Conservation (phyloP, 2,888 invertebrate genomes). For the Crepidodera aurea region DNA sequence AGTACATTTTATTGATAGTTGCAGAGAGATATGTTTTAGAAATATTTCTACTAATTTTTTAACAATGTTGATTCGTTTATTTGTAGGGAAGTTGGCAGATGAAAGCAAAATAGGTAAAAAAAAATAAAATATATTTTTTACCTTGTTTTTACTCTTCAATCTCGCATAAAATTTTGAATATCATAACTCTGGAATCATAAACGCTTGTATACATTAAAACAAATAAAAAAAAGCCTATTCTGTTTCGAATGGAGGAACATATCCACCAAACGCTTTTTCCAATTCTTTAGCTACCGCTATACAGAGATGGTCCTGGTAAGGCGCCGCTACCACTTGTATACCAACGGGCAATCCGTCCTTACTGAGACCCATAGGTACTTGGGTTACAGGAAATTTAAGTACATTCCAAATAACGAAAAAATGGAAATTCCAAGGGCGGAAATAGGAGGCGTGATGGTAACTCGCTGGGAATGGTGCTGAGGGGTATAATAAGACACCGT, state of each 20-base stretch:
- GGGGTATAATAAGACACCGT: conserved; percentile 86
- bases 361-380: conserved; percentile 83
- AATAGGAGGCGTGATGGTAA: conserved; percentile 80
- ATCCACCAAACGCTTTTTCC: conserved; percentile 75
- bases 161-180: too few species aligned
- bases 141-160: too few species aligned
- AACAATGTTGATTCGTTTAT: too few species aligned
- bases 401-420: conserved; percentile 89
- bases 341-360: conserved; percentile 78
- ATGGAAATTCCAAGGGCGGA: conserved; percentile 83
- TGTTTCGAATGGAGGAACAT: conserved; percentile 66
- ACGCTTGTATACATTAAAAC: too few species aligned
- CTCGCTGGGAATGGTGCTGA: conserved; percentile 81
- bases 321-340: conserved; percentile 78
- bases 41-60: too few species aligned
- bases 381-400: conserved; percentile 81
- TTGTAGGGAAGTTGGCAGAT: too few species aligned
- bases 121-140: too few species aligned
- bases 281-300: conserved; percentile 78
- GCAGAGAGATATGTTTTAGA: too few species aligned
- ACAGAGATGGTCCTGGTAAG: conserved; percentile 75
- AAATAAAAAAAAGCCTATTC: background rate
- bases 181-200: too few species aligned
- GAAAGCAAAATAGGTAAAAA: too few species aligned
- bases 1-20: too few species aligned